These are phyloP conservation scores for Naja naja DNA, from an alignment of 2,113 vertebrate species.

Conservation along the genomic window DNA sequence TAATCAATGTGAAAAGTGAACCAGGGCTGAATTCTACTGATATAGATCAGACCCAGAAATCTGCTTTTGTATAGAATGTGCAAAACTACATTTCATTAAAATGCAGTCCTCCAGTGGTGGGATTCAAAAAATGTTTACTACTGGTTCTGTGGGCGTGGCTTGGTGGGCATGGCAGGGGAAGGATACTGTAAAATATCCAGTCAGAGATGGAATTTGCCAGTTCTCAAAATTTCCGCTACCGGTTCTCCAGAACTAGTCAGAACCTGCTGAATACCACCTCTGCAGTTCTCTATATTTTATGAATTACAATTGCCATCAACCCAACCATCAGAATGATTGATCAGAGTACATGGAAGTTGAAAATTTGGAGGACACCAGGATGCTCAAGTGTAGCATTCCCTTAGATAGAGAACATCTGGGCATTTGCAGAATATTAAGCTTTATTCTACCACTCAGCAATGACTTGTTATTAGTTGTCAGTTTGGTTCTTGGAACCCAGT, in stretches of 20 bases:
- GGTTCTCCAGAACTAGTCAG: too few species aligned
- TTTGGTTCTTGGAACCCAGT: neutral
- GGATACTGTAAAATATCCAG: too few species aligned
- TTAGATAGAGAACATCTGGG: neutral
- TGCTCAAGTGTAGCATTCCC: neutral
- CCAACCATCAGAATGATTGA: neutral
- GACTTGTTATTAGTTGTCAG: neutral
- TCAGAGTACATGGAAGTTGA: neutral
- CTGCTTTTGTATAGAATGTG: neutral
- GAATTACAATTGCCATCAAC: neutral
- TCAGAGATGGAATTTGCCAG: too few species aligned
- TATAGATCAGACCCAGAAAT: neutral
- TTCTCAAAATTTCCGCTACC: too few species aligned
- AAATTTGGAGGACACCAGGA: neutral
- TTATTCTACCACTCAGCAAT: neutral
- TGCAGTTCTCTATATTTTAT: neutral
- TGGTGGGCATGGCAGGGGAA: too few species aligned
- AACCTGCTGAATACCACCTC: too few species aligned
- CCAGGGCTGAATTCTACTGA: neutral
- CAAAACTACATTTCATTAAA: neutral
- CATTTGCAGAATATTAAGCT: neutral
- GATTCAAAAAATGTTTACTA: too few species aligned
- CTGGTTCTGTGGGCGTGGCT: too few species aligned
- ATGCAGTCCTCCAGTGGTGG: neutral
- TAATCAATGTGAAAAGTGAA: neutral